These are phyloP conservation scores for Pollicipes pollicipes DNA, from an alignment of 1,140 invertebrate species.

Conservation along the genomic window DNA sequence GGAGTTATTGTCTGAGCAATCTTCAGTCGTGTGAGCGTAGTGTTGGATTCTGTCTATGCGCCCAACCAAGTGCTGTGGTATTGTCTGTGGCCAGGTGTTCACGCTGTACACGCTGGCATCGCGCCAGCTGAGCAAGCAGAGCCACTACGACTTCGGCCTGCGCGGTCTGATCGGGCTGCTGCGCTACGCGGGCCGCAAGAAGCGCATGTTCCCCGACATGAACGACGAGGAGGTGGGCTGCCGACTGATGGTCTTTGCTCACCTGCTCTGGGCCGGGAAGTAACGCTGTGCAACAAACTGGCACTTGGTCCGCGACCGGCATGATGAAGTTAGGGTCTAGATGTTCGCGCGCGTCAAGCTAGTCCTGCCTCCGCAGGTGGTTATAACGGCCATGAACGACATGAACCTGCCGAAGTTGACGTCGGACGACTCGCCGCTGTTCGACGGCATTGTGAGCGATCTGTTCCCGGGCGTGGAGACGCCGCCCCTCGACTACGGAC, in stretches of 20 bases:
- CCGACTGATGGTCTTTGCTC: too few species aligned
- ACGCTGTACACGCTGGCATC: background rate
- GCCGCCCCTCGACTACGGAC: conserved; percentile 32
- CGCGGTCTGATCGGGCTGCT: conserved; percentile 65
- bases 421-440: conserved; percentile 57
- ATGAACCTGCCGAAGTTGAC: conserved; percentile 54
- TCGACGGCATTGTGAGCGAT: conserved; percentile 79
- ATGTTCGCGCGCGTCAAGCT: too few species aligned
- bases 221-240: conserved; percentile 57
- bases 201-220: conserved; percentile 44
- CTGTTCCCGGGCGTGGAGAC: conserved; percentile 27
- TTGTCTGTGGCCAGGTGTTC: conserved; percentile 1
- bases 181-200: conserved; percentile 59
- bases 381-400: conserved; percentile 48
- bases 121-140: conserved; percentile 20
- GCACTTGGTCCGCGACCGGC: too few species aligned
- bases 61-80: background rate
- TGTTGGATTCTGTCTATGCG: too few species aligned
- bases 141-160: conserved; percentile 73
- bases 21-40: too few species aligned
- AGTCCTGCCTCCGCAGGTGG: background rate
- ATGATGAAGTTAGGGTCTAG: too few species aligned
- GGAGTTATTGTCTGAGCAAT: too few species aligned
- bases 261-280: conserved; percentile 1
- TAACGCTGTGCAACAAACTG: too few species aligned